Evolutionary conservation across 2,888 invertebrate species (phyloP).

Genomic region (Gibbula magus): DNA sequence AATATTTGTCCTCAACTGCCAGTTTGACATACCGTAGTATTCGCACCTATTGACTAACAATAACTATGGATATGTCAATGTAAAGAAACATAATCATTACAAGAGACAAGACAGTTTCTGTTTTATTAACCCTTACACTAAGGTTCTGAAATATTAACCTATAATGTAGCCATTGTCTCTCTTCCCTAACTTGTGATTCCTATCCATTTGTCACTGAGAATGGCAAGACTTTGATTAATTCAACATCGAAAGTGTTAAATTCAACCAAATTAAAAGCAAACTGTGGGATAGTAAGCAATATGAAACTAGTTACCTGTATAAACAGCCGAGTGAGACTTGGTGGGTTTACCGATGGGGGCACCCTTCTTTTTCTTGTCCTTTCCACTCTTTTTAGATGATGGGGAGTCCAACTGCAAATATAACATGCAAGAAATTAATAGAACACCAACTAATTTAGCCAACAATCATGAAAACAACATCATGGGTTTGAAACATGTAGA

Average conservation of each 20-base stretch:
- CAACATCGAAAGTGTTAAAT: neutral
- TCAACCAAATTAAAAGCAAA: neutral
- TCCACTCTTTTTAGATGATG: conserved; percentile 27
- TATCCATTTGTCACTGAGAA: neutral
- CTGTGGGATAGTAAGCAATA: no score
- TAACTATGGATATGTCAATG: no score
- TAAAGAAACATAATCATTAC: no score
- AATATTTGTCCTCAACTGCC: no score
- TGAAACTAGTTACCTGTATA: conserved; percentile 45
- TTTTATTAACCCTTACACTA: no score
- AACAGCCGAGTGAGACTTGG: conserved; percentile 48
- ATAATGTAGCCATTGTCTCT: neutral
- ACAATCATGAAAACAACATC: no score
- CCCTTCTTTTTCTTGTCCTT: conserved; percentile 45
- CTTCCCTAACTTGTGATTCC: neutral
- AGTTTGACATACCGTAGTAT: no score
- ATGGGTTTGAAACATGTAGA: no score
- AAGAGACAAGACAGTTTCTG: no score
- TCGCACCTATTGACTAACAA: no score
- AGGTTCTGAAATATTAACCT: no score
- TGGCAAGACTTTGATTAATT: neutral
- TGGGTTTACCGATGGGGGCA: conserved; percentile 34
- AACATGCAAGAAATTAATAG: neutral
- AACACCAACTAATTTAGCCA: no score
- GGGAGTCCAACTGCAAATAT: neutral